Conservation (phyloP, 1,140 invertebrate genomes). For the Proctacanthus coquilletti region DNA sequence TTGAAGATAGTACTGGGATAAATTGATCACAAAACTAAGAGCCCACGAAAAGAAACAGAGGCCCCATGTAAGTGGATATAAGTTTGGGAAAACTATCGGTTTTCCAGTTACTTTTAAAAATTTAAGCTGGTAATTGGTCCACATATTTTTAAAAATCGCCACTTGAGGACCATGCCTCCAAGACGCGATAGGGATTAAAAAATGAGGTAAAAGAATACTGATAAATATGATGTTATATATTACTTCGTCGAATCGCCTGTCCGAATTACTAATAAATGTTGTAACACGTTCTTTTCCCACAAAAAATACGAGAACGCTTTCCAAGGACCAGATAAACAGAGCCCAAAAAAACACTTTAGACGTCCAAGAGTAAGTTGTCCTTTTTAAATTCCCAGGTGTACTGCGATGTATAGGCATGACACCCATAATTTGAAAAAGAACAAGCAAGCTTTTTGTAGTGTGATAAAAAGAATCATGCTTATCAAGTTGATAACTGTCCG, state of each 20-base stretch:
- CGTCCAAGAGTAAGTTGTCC: constrained; percentile 40
- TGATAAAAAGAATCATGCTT: constrained; percentile 47
- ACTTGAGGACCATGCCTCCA: constrained; percentile 49
- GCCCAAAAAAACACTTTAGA: constrained; percentile 42
- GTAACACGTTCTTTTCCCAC: constrained; percentile 35
- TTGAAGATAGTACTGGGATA: constrained; percentile 48
- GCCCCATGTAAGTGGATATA: constrained; percentile 40
- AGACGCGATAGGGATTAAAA: constrained; percentile 46
- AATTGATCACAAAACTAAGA: constrained; percentile 40
- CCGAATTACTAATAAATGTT: constrained; percentile 37
- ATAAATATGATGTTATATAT: constrained; percentile 54
- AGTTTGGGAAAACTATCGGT: constrained; percentile 42
- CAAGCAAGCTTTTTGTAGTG: constrained; percentile 46
- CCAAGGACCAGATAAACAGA: constrained; percentile 35
- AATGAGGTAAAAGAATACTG: constrained; percentile 50
- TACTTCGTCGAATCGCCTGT: constrained; percentile 50
- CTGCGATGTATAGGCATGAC: constrained; percentile 51
- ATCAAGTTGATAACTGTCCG: constrained; percentile 31
- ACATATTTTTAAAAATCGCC: constrained; percentile 56
- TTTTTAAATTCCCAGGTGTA: constrained; percentile 30
- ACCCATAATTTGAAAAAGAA: constrained; percentile 54
- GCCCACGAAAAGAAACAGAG: constrained; percentile 45
- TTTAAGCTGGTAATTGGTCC: constrained; percentile 51
- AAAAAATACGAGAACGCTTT: constrained; percentile 36
- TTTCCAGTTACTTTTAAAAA: constrained; percentile 46